These are phyloP conservation scores for Ornithoptera alexandrae DNA, from an alignment of 2,888 invertebrate genomes.

Conservation along the genomic window DNA sequence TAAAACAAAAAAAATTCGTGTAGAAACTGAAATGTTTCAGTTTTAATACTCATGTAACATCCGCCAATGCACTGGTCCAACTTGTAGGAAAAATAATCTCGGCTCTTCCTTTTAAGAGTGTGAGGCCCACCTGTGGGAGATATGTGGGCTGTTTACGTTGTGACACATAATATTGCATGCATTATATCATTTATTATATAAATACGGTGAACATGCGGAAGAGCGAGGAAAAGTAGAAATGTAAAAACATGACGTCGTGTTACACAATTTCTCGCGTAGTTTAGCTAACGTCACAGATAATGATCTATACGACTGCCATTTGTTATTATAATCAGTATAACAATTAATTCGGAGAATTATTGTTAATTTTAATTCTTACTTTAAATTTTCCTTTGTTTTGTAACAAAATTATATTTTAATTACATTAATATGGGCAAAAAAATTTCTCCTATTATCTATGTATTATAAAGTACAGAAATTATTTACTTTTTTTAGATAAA, in stretches of 20 bases:
- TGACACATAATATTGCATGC: constrained; percentile 8
- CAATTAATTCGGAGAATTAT: neutral
- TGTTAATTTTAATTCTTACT: neutral
- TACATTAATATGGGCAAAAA: neutral
- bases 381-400: neutral
- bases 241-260: constrained; percentile 36
- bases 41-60: too few relatives aligned
- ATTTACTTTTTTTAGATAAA: too few relatives aligned
- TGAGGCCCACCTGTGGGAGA: too few relatives aligned
- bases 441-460: too few relatives aligned
- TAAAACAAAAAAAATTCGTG: too few relatives aligned
- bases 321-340: neutral
- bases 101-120: too few relatives aligned
- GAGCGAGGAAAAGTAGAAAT: constrained; percentile 39
- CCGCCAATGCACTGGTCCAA: too few relatives aligned
- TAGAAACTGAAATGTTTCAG: too few relatives aligned
- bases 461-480: too few relatives aligned
- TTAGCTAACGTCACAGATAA: constrained; percentile 1
- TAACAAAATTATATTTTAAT: neutral
- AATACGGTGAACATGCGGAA: constrained; percentile 39
- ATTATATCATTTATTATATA: constrained; percentile 36
- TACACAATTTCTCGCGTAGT: constrained; percentile 28
- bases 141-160: too few relatives aligned
- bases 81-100: too few relatives aligned
- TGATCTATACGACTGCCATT: neutral